phyloP scores from a whole-genome alignment of 2,113 vertebrate species.

The Micronisus gabar region DNA sequence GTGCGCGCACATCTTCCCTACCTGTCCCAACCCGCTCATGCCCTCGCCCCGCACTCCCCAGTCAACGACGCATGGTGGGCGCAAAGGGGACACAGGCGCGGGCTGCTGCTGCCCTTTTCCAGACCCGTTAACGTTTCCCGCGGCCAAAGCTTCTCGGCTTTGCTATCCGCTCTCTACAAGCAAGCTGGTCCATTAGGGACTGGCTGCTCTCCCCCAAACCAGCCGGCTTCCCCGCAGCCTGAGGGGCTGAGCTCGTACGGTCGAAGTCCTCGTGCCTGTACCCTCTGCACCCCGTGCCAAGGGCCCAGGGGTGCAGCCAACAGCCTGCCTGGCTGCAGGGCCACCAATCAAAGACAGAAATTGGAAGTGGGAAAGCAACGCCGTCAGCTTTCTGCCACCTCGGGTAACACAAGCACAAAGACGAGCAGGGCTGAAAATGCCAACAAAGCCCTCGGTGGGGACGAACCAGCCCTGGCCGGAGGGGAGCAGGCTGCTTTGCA shows the following conservation, averaged over 20 bases:
- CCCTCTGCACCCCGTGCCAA: not conserved
- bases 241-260: not conserved
- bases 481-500: not conserved
- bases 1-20: fast-evolving
- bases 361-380: not conserved
- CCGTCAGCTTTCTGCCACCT: not conserved
- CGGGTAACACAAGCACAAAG: not conserved
- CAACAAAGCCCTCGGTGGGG: not conserved
- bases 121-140: not conserved
- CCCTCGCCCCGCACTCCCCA: not conserved
- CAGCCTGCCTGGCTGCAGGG: not conserved
- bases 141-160: not conserved
- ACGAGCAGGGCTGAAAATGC: not conserved
- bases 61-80: fast-evolving
- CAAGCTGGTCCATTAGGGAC: not conserved
- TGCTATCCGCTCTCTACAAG: not conserved
- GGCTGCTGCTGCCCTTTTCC: not conserved
- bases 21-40: not conserved
- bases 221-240: not conserved
- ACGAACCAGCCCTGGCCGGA: not conserved
- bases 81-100: not conserved
- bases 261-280: not conserved
- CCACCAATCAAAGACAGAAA: not conserved
- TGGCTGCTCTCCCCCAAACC: not conserved
- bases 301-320: not conserved